Conservation (phyloP, 2,888 invertebrate species). For the Mesorhabditis spiculigera region DNA sequence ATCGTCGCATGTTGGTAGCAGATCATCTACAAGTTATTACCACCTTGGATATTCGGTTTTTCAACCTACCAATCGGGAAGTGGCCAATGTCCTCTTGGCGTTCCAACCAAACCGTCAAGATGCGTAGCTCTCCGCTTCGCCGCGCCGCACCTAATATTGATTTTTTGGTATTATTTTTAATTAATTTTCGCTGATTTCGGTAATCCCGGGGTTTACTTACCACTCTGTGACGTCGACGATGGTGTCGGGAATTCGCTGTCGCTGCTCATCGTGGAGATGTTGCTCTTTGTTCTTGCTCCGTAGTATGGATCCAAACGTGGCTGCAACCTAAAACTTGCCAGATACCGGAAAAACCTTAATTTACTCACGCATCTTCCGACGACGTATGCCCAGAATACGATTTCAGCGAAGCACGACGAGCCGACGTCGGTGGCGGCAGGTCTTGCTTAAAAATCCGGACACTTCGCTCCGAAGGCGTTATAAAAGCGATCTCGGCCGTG, state of each 20-base stretch:
- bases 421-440: slow-evolving; percentile 33
- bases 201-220: too few relatives aligned
- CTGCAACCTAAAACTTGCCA: neutral
- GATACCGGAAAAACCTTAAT: neutral
- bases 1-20: slow-evolving; percentile 76
- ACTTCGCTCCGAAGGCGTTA: slow-evolving; percentile 70
- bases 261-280: neutral
- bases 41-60: neutral
- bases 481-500: slow-evolving; percentile 79
- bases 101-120: slow-evolving; percentile 87
- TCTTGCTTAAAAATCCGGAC: slow-evolving; percentile 37
- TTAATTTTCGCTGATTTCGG: too few relatives aligned
- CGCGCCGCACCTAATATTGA: slow-evolving; percentile 9
- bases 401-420: neutral
- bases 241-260: neutral
- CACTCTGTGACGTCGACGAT: neutral
- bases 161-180: too few relatives aligned
- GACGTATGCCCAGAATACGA: slow-evolving; percentile 2
- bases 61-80: slow-evolving; percentile 67
- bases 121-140: slow-evolving; percentile 57
- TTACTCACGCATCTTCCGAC: neutral
- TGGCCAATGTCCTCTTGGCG: slow-evolving; percentile 85
- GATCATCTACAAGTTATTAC: slow-evolving; percentile 69
- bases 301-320: neutral
- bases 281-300: neutral